Conservation (phyloP, 2,888 invertebrate species). For the Atrina japonica region DNA sequence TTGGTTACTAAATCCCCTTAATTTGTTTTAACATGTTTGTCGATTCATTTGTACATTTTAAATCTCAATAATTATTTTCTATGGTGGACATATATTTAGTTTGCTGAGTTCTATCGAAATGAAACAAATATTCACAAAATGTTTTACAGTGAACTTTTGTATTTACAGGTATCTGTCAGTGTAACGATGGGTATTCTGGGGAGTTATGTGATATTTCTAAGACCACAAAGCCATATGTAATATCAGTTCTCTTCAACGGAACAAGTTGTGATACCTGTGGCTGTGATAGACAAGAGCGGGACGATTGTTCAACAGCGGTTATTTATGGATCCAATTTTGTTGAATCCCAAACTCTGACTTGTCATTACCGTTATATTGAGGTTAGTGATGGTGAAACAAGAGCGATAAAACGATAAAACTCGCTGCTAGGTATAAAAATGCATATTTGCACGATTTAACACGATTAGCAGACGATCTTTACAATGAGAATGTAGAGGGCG, state of each 20-base stretch:
- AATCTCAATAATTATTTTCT: too few relatives aligned
- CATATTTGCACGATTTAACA: too few relatives aligned
- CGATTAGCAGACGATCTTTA: too few relatives aligned
- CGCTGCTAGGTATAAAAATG: neutral
- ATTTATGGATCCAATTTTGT: conserved; percentile 65
- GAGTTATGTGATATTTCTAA: conserved; percentile 56
- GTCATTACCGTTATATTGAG: conserved; percentile 56
- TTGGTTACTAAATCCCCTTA: too few relatives aligned
- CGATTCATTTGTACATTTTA: too few relatives aligned
- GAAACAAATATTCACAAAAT: too few relatives aligned
- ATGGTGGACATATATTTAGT: too few relatives aligned
- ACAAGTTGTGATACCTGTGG: conserved; percentile 57
- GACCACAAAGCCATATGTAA: conserved; percentile 53
- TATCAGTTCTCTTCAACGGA: conserved; percentile 38
- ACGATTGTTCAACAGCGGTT: conserved; percentile 56
- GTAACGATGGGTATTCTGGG: conserved; percentile 63
- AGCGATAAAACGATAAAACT: conserved; percentile 17
- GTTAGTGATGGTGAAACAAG: too few relatives aligned
- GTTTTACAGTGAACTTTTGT: too few relatives aligned
- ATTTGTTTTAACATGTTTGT: too few relatives aligned
- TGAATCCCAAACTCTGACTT: conserved; percentile 52
- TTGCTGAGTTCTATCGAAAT: too few relatives aligned
- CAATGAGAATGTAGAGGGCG: too few relatives aligned
- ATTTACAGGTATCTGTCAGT: conserved; percentile 60
- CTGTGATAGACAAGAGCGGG: conserved; percentile 38